Evolutionary conservation across 2,113 vertebrate species (phyloP).

Genomic region (Sebastes schlegelii): DNA sequence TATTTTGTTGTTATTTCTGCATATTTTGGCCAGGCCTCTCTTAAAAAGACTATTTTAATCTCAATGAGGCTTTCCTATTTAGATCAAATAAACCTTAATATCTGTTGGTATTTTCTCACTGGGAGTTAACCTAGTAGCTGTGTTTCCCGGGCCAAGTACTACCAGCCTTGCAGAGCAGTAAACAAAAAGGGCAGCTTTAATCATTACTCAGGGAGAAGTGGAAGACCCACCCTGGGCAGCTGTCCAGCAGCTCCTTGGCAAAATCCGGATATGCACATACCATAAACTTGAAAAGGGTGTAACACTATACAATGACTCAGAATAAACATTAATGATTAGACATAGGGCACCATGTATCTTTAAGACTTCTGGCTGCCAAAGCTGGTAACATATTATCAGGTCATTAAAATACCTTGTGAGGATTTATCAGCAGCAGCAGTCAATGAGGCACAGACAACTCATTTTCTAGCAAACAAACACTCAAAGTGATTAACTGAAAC

Average conservation of each 20-base stretch:
- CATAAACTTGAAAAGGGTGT: conserved; percentile 37
- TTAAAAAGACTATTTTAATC: background rate
- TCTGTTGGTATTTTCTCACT: conserved; percentile 9
- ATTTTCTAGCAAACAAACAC: conserved; percentile 4
- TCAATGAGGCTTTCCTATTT: background rate
- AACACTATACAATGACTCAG: background rate
- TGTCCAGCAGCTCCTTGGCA: conserved; percentile 51
- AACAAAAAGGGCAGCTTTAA: conserved; percentile 60
- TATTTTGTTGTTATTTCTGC: too few relatives aligned
- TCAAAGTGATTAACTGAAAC: conserved; percentile 48
- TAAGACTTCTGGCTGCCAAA: background rate
- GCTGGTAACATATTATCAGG: background rate
- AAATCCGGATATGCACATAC: conserved; percentile 59
- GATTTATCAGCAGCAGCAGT: conserved; percentile 19
- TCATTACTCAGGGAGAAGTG: conserved; percentile 55
- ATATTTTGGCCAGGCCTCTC: too few relatives aligned
- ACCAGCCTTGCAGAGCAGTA: conserved; percentile 26
- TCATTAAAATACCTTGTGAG: conserved; percentile 28
- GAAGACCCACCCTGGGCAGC: conserved; percentile 70
- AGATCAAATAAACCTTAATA: background rate
- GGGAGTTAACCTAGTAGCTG: conserved; percentile 9
- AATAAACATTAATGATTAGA: background rate
- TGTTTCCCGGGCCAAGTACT: conserved; percentile 30
- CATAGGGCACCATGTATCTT: conserved; percentile 2
- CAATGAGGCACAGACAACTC: background rate